phyloP scores from a whole-genome alignment of 1,140 invertebrate genomes.

The Bombus pyrosoma region DNA sequence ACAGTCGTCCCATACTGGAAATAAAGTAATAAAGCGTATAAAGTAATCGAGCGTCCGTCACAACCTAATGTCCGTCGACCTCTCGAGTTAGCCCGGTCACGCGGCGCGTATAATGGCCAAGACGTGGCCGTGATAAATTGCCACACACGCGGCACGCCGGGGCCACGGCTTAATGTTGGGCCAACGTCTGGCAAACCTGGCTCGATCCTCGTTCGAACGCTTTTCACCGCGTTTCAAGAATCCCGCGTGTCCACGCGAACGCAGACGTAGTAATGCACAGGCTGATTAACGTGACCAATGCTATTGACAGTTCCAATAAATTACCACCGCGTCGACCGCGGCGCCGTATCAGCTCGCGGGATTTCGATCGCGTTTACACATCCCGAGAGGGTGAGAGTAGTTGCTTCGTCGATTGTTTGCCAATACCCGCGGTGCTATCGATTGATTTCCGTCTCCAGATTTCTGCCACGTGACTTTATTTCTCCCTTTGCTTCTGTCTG shows the following conservation, averaged over 20 bases:
- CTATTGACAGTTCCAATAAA: slow-evolving; percentile 49
- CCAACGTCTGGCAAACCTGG: neutral
- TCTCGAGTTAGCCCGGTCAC: slow-evolving; percentile 36
- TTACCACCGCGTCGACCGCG: slow-evolving; percentile 20
- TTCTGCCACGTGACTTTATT: no score
- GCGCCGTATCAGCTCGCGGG: slow-evolving; percentile 5
- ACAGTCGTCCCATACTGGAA: neutral
- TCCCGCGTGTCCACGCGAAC: slow-evolving; percentile 12
- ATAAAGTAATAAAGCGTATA: slow-evolving; percentile 35
- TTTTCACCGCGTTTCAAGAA: slow-evolving; percentile 42
- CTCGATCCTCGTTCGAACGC: slow-evolving; percentile 13
- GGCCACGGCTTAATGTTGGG: neutral
- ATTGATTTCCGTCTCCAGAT: neutral
- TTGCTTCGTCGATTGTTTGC: neutral
- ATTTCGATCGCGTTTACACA: neutral
- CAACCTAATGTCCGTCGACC: slow-evolving; percentile 45
- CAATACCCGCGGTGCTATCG: neutral
- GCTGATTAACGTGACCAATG: slow-evolving; percentile 36
- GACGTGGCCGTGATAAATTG: slow-evolving; percentile 51
- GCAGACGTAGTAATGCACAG: slow-evolving; percentile 21
- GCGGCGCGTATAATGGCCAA: slow-evolving; percentile 41
- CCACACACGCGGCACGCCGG: neutral
- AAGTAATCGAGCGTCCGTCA: slow-evolving; percentile 53
- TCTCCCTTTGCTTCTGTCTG: no score
- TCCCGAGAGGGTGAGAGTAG: neutral